Conservation (phyloP, 1,140 invertebrate species). For the Eriosoma lanigerum region DNA sequence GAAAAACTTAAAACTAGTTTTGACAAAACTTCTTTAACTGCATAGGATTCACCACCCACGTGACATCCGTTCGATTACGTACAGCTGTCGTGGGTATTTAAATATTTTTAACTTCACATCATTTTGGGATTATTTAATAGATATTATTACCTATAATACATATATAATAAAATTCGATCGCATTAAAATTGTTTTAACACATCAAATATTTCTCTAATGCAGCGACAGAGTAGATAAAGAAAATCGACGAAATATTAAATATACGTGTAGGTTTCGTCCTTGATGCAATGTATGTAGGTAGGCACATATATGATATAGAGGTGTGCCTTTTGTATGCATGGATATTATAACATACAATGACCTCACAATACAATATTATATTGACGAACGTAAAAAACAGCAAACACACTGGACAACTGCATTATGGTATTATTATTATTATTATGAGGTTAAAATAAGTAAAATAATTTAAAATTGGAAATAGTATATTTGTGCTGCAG, state of each 20-base stretch:
- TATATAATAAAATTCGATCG: background rate
- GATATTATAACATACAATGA: conserved; percentile 39
- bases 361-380: conserved; percentile 20
- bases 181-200: background rate
- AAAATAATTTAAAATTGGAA: too few species aligned
- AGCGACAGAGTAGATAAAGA: background rate
- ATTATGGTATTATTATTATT: too few species aligned
- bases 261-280: conserved; percentile 45
- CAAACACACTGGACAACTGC: background rate
- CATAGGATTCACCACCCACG: conserved; percentile 40
- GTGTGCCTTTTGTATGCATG: conserved; percentile 34
- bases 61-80: conserved; percentile 11
- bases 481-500: too few species aligned
- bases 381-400: conserved; percentile 31
- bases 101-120: background rate
- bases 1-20: conserved; percentile 46
- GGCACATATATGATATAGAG: conserved; percentile 28
- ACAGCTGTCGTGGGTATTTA: background rate
- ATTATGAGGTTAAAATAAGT: too few species aligned
- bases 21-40: background rate
- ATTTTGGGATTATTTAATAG: background rate
- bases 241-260: conserved; percentile 16
- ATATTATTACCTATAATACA: too few species aligned
- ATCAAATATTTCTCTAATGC: background rate
- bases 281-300: conserved; percentile 43